Evolutionary conservation across 2,113 vertebrate genomes (phyloP).

Genomic region (Phycodurus eques): DNA sequence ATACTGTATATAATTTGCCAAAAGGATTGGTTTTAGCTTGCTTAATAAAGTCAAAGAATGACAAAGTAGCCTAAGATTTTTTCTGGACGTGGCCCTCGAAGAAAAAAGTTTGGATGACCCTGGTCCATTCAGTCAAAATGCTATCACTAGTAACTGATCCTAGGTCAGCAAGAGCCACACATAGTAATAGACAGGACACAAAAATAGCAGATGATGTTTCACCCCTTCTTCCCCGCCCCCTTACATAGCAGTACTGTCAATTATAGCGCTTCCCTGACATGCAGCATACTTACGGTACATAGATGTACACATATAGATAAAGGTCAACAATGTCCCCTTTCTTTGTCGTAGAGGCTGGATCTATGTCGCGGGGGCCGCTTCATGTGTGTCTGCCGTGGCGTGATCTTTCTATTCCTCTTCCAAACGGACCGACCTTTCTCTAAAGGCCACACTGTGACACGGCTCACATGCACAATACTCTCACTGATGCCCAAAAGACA

Average conservation of each 20-base stretch:
- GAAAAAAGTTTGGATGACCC: too few species aligned
- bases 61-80: too few species aligned
- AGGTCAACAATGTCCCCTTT: constrained; percentile 52
- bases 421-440: constrained; percentile 60
- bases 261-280: constrained; percentile 28
- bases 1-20: too few species aligned
- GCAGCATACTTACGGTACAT: constrained; percentile 11
- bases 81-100: too few species aligned
- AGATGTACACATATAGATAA: constrained; percentile 35
- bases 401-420: constrained; percentile 53
- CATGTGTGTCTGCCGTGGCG: constrained; percentile 35
- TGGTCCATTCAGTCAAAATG: background rate
- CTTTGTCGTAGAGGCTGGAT: constrained; percentile 41
- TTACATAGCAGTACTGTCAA: constrained; percentile 3
- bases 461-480: constrained; percentile 62
- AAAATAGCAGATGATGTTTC: background rate
- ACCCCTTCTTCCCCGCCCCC: background rate
- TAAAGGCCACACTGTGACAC: constrained; percentile 66
- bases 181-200: background rate
- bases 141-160: background rate
- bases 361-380: constrained; percentile 42
- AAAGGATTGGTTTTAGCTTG: too few species aligned
- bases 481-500: constrained; percentile 35
- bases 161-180: background rate
- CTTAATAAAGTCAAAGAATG: too few species aligned